Evolutionary conservation across 2,113 vertebrate genomes (phyloP), one percentile per base, ranked within the genome.

Genomic region (Seriola quinqueradiata): DNA sequence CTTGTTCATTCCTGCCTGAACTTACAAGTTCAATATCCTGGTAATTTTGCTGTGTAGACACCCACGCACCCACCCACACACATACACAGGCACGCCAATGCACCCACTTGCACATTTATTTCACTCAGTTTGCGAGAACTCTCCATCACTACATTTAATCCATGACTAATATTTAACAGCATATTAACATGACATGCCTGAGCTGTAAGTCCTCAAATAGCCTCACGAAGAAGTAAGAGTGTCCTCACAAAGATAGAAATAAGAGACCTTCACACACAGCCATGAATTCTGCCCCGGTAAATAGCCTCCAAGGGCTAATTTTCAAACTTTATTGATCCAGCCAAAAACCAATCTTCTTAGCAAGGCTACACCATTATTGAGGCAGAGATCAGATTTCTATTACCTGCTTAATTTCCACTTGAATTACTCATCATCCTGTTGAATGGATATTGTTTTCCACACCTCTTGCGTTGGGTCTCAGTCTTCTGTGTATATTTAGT

Each of bases 341-440:
- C 77, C 77, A 75, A 76, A 75, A 88, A 84, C 75, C 86, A 88
- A 87, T 92, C 75, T 87, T 67, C 63, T 77, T 69, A 70, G 68
- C 66, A 23, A 40, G 28, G 70, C 73, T 32, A 44, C 55, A 81
- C 70, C 82, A 64, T 69, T 75, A 85, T 6, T 44, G 79, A 82
- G 68, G 67, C 54, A 57, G 54, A 60, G 59, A 87, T 89, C 84
- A 84, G 17, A 88, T 83, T 82, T 84, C 72, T 77, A 79, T 83
- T 87, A 78, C 54, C 78, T 61, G 65, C 70, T 55, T 79, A 81
- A 81, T 81, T 86, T 87, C 70, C 65, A 75, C 28, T 19, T 55
- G 61, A 75, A 70, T 70, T 81, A 66, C 55, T 79, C 73, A 60
- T 44, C 16, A 28, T 69, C 79, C 55, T 48, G 16, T 65, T 1